phyloP scores from a whole-genome alignment of 2,113 vertebrate genomes.

The Trogon melanurus region DNA sequence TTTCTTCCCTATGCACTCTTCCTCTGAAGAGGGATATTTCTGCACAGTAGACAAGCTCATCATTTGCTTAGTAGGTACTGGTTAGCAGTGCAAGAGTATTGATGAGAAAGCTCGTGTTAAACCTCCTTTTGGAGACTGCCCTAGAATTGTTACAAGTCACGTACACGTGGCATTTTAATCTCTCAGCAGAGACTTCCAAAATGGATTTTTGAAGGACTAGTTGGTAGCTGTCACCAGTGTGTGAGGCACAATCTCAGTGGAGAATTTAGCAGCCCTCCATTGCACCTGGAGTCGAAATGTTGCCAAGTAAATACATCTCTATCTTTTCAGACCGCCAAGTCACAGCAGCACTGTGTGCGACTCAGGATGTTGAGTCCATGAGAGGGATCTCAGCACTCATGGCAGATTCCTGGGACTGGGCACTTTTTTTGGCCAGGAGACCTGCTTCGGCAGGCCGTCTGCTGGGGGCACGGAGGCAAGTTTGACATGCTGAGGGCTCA shows the following conservation, averaged over 20 bases:
- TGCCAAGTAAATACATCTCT: neutral
- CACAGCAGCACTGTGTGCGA: neutral
- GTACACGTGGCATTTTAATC: neutral
- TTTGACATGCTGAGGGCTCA: neutral
- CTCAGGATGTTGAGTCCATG: neutral
- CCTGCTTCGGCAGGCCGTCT: neutral
- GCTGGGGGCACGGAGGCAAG: neutral
- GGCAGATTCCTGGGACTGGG: neutral
- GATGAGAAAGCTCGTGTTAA: neutral
- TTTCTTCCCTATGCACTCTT: neutral
- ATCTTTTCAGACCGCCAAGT: neutral
- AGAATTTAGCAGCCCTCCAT: neutral
- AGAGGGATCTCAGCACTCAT: neutral
- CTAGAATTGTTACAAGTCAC: neutral
- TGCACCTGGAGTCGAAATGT: neutral
- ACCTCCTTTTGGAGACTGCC: neutral
- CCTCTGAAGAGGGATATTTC: neutral
- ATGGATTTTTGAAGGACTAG: neutral
- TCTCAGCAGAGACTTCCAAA: neutral
- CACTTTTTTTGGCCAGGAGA: neutral
- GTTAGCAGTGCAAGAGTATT: neutral
- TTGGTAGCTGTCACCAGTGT: conserved; percentile 48
- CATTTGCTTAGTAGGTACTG: neutral
- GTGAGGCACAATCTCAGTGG: neutral
- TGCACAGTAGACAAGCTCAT: neutral